Conservation (phyloP, 2,797 vertebrate genomes). For the Australoheros facetus region DNA sequence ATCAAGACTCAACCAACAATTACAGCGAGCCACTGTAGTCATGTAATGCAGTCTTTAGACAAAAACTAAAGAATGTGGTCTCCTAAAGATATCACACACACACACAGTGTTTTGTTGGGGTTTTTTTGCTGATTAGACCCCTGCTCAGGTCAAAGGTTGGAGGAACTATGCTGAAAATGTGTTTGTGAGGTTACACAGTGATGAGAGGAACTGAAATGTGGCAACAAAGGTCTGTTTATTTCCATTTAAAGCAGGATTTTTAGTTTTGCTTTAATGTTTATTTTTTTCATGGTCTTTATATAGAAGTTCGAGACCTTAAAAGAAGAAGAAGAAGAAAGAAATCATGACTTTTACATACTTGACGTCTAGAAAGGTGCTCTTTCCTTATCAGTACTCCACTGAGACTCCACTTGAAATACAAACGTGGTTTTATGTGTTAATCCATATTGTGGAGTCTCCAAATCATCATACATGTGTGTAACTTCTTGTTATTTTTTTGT, state of each 20-base stretch:
- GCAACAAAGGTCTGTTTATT: background rate
- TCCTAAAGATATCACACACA: background rate
- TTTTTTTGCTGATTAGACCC: background rate
- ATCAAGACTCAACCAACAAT: background rate
- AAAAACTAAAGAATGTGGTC: background rate
- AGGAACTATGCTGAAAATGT: background rate
- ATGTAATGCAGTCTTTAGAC: background rate
- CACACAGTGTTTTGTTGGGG: background rate
- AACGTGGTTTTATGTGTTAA: background rate
- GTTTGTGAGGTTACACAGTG: background rate
- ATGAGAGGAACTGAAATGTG: background rate
- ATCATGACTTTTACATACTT: background rate
- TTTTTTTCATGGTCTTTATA: background rate
- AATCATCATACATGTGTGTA: background rate
- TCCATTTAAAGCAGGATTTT: background rate
- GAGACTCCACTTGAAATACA: background rate
- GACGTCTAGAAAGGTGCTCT: background rate
- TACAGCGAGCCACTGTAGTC: background rate
- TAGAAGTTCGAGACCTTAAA: background rate
- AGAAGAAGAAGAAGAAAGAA: background rate
- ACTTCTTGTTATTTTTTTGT: background rate
- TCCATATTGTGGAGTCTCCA: background rate
- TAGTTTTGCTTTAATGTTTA: background rate
- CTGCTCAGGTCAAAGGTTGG: background rate
- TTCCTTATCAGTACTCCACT: background rate